Conservation (phyloP, 1,140 invertebrate species). For the Nephotettix cincticeps region DNA sequence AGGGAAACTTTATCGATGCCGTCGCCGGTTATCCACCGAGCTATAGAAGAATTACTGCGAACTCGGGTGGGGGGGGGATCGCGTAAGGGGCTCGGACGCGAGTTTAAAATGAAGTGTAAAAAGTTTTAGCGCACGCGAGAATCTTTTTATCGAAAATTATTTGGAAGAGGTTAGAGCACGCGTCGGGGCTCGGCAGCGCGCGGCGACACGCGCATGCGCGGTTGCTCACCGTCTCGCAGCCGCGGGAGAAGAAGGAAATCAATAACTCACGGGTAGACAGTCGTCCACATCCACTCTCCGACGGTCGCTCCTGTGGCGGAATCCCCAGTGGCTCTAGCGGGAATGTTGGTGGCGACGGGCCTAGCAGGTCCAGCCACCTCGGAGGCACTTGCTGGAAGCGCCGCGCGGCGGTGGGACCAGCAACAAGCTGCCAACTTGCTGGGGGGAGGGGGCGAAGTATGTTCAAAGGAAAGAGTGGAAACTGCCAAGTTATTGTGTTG, state of each 20-base stretch:
- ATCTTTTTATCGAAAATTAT: slow-evolving; percentile 28
- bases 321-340: no score
- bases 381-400: no score
- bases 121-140: slow-evolving; percentile 27
- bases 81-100: background rate
- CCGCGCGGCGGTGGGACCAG: background rate
- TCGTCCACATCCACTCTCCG: no score
- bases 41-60: background rate
- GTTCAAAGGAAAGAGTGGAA: slow-evolving; percentile 6
- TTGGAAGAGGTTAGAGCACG: slow-evolving; percentile 5
- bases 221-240: background rate
- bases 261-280: slow-evolving; percentile 6
- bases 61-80: background rate
- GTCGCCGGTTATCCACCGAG: background rate
- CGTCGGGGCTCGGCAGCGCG: background rate
- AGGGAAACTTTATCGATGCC: slow-evolving; percentile 13
- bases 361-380: no score
- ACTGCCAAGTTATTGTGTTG: slow-evolving; percentile 20
- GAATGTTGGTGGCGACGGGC: no score
- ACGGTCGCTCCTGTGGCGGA: no score
- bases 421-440: background rate
- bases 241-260: slow-evolving; percentile 17
- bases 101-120: slow-evolving; percentile 28
- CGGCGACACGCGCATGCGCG: background rate
- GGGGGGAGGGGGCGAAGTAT: background rate